Conservation (phyloP, 2,797 vertebrate species). For the Pseudochaenichthys georgianus region DNA sequence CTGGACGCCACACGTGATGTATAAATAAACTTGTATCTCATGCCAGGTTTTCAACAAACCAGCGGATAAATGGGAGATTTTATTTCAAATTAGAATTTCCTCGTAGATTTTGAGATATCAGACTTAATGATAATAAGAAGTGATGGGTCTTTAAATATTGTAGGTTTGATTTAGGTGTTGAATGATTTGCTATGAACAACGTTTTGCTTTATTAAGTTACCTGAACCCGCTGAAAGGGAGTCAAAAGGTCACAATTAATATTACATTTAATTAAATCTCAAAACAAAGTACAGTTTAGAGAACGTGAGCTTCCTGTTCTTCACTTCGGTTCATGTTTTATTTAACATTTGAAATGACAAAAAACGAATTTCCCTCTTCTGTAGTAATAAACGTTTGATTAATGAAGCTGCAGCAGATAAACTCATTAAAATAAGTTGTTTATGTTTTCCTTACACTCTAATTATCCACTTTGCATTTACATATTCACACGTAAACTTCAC, state of each 20-base stretch:
- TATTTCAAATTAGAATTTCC: slow-evolving; percentile 79
- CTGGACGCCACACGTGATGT: slow-evolving; percentile 81
- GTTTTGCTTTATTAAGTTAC: slow-evolving; percentile 42
- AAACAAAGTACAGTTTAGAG: slow-evolving; percentile 24
- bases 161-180: slow-evolving; percentile 54
- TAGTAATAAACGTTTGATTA: slow-evolving; percentile 54
- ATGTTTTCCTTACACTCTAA: slow-evolving; percentile 63
- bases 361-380: slow-evolving; percentile 27
- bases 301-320: slow-evolving; percentile 15
- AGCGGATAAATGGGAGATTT: slow-evolving; percentile 75
- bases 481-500: slow-evolving; percentile 55
- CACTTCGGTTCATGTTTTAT: slow-evolving; percentile 2
- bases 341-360: slow-evolving; percentile 23
- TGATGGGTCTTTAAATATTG: slow-evolving; percentile 70
- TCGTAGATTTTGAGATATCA: slow-evolving; percentile 74
- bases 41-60: slow-evolving; percentile 83
- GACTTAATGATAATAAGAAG: slow-evolving; percentile 70
- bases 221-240: slow-evolving; percentile 46
- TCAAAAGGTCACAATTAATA: slow-evolving; percentile 27
- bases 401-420: slow-evolving; percentile 47
- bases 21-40: slow-evolving; percentile 84
- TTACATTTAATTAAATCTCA: slow-evolving; percentile 34
- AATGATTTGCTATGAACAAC: slow-evolving; percentile 41
- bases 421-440: slow-evolving; percentile 65
- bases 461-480: slow-evolving; percentile 66